A percentile compares a stretch with the other conserved stretches of the same genome.
Conservation (phyloP, 2,113 vertebrate species). For the Coptodon rendalli region DNA sequence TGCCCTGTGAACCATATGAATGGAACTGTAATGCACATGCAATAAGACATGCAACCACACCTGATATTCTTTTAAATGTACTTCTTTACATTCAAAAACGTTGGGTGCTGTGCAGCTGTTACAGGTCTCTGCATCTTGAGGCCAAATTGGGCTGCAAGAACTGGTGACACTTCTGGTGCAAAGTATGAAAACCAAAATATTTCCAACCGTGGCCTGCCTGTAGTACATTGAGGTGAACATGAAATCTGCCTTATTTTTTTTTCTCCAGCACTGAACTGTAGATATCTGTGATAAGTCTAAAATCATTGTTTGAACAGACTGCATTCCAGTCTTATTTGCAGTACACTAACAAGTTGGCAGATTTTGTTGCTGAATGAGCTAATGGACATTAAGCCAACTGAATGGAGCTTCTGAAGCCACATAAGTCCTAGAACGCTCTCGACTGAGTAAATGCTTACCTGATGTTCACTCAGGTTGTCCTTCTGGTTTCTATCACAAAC, state of each 20-base stretch:
- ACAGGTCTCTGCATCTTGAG: background rate
- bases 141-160: background rate
- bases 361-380: background rate
- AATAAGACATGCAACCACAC: background rate
- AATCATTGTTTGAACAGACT: background rate
- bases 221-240: background rate
- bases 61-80: background rate
- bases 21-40: background rate
- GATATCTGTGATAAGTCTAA: background rate
- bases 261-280: background rate
- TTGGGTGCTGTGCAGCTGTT: background rate
- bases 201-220: background rate
- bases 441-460: background rate
- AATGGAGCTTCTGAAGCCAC: background rate
- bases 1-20: background rate
- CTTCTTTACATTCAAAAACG: background rate
- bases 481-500: background rate
- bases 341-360: background rate
- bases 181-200: background rate
- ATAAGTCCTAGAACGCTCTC: background rate
- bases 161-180: background rate
- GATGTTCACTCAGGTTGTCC: background rate
- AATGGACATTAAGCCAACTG: background rate
- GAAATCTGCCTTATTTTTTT: background rate
- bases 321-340: background rate